These are phyloP conservation scores for Coptodon bakossiorum DNA, from an alignment of 2,113 vertebrate species.

Conservation along the genomic window DNA sequence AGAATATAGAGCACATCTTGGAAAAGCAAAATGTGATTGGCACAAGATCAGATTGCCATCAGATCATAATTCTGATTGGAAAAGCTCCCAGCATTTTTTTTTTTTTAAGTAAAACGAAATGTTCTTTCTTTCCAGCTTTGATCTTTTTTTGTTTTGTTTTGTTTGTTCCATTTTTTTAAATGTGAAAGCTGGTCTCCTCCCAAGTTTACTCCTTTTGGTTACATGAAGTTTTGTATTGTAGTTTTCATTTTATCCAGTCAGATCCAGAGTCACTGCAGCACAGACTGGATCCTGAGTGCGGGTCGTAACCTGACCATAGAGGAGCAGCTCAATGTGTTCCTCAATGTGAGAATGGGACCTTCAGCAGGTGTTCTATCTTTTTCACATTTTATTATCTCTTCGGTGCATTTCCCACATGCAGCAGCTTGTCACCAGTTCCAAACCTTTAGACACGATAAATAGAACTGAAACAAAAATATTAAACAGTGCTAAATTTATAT, in stretches of 20 bases:
- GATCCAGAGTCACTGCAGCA: neutral
- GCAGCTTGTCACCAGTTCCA: neutral
- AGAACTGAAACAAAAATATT: neutral
- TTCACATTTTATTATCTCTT: neutral
- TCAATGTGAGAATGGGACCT: neutral
- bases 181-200: neutral
- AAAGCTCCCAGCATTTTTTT: neutral
- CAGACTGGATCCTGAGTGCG: neutral
- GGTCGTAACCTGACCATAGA: neutral
- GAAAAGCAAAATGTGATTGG: neutral
- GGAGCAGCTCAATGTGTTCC: neutral
- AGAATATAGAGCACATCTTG: neutral
- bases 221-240: neutral
- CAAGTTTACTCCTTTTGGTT: neutral
- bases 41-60: neutral
- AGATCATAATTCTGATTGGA: neutral
- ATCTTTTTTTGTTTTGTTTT: neutral
- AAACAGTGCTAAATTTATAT: neutral
- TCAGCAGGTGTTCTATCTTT: neutral
- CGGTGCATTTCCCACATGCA: neutral
- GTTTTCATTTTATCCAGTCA: neutral
- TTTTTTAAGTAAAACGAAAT: rapidly evolving
- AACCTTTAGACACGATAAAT: neutral
- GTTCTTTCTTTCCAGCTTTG: neutral
- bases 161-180: neutral